Conservation (phyloP, 2,113 vertebrate genomes). For the Chaetura pelagica region DNA sequence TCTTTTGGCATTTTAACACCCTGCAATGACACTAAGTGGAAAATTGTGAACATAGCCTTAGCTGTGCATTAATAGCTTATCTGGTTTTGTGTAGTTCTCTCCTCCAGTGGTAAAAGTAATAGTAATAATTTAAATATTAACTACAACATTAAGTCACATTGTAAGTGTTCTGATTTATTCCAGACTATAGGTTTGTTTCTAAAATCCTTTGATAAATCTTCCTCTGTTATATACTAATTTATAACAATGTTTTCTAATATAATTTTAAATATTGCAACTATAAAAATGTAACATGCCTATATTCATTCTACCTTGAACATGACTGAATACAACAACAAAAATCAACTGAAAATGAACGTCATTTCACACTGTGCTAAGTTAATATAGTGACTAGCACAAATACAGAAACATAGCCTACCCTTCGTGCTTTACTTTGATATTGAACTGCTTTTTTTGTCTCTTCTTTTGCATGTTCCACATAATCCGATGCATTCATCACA, state of each 20-base stretch:
- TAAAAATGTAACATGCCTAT: background rate
- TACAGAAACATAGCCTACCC: constrained; percentile 78
- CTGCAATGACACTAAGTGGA: background rate
- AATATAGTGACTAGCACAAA: background rate
- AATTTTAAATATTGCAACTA: background rate
- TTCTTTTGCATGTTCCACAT: constrained; percentile 88
- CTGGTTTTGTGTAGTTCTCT: background rate
- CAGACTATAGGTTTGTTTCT: background rate
- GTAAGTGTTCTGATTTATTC: background rate
- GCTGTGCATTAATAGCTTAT: background rate
- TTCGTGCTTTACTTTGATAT: constrained; percentile 90
- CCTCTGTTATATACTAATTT: background rate
- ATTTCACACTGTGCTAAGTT: background rate
- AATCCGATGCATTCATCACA: constrained; percentile 86
- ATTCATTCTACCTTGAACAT: background rate
- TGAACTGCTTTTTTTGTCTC: constrained; percentile 93
- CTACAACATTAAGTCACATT: background rate
- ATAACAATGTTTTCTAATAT: background rate
- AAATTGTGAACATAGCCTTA: background rate
- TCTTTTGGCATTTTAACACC: background rate
- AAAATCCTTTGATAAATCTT: background rate
- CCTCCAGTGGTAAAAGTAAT: background rate
- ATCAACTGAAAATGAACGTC: background rate
- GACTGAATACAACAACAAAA: background rate
- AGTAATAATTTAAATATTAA: background rate